Conservation (phyloP, 2,113 vertebrate species). For the Ictalurus punctatus region DNA sequence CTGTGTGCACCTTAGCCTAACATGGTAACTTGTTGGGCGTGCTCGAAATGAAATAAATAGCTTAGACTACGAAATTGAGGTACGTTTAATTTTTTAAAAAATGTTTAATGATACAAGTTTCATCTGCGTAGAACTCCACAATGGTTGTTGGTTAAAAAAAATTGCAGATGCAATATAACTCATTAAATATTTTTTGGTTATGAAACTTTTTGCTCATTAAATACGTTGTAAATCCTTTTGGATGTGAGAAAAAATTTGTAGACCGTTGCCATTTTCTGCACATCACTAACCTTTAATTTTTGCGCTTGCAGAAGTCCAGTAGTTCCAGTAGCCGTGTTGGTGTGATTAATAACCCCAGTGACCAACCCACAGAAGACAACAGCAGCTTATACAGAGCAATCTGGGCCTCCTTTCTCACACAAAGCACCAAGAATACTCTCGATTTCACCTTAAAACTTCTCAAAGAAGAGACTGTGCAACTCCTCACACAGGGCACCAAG, state of each 20-base stretch:
- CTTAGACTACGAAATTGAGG: not conserved
- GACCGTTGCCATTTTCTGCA: slow-evolving; percentile 35
- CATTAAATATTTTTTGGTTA: not conserved
- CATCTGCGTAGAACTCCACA: not conserved
- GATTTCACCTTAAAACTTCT: slow-evolving; percentile 81
- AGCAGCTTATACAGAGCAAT: slow-evolving; percentile 85
- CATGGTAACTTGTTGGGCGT: not conserved
- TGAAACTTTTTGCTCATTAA: not conserved
- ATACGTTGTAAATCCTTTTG: not conserved
- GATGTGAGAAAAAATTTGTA: not conserved
- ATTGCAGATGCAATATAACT: not conserved
- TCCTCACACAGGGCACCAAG: slow-evolving; percentile 82
- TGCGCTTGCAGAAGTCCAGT: slow-evolving; percentile 78
- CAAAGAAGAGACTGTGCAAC: slow-evolving; percentile 80
- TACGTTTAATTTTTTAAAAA: not conserved
- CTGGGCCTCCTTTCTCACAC: slow-evolving; percentile 87
- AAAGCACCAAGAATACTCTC: slow-evolving; percentile 78
- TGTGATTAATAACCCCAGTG: slow-evolving; percentile 86
- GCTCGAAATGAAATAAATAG: not conserved
- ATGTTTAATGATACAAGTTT: not conserved
- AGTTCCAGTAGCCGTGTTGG: slow-evolving; percentile 81
- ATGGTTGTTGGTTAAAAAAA: not conserved
- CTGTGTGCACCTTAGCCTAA: not conserved
- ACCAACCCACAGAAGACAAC: slow-evolving; percentile 84
- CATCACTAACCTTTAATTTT: slow-evolving; percentile 22